Percentiles rank a stretch among this genome's conserved stretches.
These are phyloP conservation scores for Drosophila hydei DNA, from an alignment of 1,140 invertebrate genomes.

Conservation along the genomic window DNA sequence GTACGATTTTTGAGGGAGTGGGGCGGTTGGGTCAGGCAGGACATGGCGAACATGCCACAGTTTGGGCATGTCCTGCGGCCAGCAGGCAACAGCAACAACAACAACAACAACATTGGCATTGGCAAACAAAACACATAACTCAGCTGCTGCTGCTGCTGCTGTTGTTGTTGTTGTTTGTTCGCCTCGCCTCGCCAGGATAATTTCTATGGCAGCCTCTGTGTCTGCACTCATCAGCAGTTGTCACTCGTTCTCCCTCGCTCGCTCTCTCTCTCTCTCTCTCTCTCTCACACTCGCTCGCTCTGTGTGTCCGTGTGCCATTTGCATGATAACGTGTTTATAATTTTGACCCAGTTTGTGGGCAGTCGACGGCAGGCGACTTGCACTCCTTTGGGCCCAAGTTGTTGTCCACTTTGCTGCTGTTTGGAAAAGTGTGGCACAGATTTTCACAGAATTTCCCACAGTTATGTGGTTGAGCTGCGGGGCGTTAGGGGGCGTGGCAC, in stretches of 20 bases:
- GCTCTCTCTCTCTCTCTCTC: conserved; percentile 8
- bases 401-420: conserved; percentile 14
- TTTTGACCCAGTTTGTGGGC: conserved; percentile 73
- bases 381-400: conserved; percentile 8
- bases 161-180: conserved; percentile 5
- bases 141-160: conserved; percentile 9
- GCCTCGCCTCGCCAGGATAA: conserved; percentile 59
- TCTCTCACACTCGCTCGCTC: background rate
- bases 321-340: conserved; percentile 81
- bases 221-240: conserved; percentile 17
- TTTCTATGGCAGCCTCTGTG: conserved; percentile 61
- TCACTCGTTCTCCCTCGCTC: background rate
- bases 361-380: conserved; percentile 35
- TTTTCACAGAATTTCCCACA: conserved; percentile 45
- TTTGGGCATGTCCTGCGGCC: conserved; percentile 45
- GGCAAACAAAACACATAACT: conserved; percentile 32
- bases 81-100: conserved; percentile 10
- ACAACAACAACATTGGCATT: conserved; percentile 15
- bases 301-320: conserved; percentile 68
- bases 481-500: background rate
- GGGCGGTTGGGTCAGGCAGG: background rate
- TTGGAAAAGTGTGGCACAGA: conserved; percentile 50
- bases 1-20: background rate
- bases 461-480: conserved; percentile 27
- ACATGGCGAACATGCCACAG: conserved; percentile 35